Evolutionary conservation across 2,797 vertebrate species (phyloP), one percentile per base, ranked within the genome.

Genomic region (Clamator glandarius): DNA sequence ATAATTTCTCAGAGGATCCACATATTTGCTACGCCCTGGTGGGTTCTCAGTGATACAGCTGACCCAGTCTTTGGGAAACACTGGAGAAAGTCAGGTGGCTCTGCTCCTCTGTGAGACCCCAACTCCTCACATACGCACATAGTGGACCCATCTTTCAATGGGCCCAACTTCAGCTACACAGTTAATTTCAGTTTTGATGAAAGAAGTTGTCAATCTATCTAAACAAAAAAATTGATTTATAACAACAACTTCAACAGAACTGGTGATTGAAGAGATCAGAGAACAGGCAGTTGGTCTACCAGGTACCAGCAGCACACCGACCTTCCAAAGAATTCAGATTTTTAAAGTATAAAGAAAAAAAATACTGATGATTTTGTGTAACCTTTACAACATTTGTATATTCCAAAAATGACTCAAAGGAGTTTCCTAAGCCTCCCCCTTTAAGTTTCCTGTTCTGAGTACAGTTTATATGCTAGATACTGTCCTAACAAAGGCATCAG

Each of bases 131-230:
- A 52, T 26, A 78, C 41, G 82, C 21, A 48, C 3, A 2, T 51
- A 69, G 16, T 48, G 57, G 69, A 61, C 67, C 36, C 82, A 46
- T 94, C 72, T 91, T 89, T 75, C 93, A 95, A 36, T 75, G 55
- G 70, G 44, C 64, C 64, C 87, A 12, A 84, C 29, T 88, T 91
- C n/a, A 93, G 54, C 52, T 58, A 39, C 46, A 44, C 25, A 88
- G 44, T 75, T 96, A 90, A 95, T 97, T 95, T 95, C 89, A 87
- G 75, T 58, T 92, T 90, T 87, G 85, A 91, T 88, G 83, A 97
- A 74, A 96, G 79, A 92, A 86, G 62, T 67, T 92, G 84, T 94
- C 86, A 87, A 87, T 92, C 61, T 67, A 16, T 28, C 79, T 23
- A 15, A 11, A 8, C 48, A 50, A 84, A 74, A 58, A 58, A 9